Percentiles rank a stretch among this genome's conserved stretches.
These are phyloP conservation scores for Calidris pugnax DNA, from an alignment of 2,113 vertebrate species.

Conservation along the genomic window DNA sequence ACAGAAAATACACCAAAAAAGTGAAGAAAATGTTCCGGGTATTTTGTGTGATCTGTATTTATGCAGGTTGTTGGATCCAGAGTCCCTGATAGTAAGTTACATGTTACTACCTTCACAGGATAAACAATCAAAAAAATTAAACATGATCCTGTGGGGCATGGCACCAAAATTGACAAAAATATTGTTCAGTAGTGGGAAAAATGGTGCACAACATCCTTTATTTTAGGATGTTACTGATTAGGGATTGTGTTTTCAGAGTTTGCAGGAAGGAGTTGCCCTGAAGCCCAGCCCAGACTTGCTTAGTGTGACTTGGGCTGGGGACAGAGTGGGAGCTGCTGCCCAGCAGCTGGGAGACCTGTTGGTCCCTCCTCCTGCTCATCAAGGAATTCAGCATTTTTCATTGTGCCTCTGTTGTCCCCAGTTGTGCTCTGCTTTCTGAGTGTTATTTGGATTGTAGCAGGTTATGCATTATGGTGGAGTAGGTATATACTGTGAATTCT, in stretches of 20 bases:
- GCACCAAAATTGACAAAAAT: background rate
- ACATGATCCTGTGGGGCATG: background rate
- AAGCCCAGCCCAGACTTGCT: accelerated
- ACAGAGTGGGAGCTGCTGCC: background rate
- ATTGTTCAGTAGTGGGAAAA: background rate
- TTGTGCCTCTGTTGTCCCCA: background rate
- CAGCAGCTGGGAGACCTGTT: background rate
- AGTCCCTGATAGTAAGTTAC: background rate
- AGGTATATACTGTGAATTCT: background rate
- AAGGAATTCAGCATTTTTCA: background rate
- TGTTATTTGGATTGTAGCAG: background rate
- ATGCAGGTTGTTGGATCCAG: background rate
- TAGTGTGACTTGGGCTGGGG: background rate
- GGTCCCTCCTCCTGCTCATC: background rate
- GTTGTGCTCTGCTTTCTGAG: background rate
- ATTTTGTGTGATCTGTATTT: background rate
- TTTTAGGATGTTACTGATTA: background rate
- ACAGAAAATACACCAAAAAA: background rate
- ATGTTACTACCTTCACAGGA: background rate
- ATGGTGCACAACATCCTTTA: background rate
- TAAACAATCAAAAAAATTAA: background rate
- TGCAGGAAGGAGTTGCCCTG: background rate
- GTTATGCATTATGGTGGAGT: background rate
- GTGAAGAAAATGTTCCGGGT: background rate
- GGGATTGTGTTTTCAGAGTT: background rate